Evolutionary conservation across 1,140 invertebrate species (phyloP), one percentile per base, ranked within the genome.

Genomic region (Melitaea cinxia): DNA sequence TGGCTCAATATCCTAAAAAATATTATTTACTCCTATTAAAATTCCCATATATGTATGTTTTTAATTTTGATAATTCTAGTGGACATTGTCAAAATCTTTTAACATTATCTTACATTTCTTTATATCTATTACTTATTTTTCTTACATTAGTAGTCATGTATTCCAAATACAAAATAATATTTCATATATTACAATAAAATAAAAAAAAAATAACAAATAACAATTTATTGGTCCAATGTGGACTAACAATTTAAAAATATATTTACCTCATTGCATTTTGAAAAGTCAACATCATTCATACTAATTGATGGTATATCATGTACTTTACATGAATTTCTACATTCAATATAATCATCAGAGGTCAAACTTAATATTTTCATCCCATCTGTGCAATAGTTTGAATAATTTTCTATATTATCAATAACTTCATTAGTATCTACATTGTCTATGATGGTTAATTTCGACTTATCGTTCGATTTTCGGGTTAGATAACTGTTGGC

Each of bases 341-440:
- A 68, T 62, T 90, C 88, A 59, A 90, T 76, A 53, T 90, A 90
- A 65, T 90, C 88, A 78, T 90, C 88, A 69, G 60, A 73, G 9
- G 79, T 90, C n/a, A 83, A 58, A n/a, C 68, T 70, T 39, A 89
- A 65, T 12, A 71, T 61, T 67, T 79, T 85, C 28, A 82, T 60
- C 23, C 77, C 59, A 65, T 79, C 70, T 24, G 62, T 61, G 37
- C 65, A 67, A 15, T 72, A 65, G 55, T 65, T 65, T 14, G 47
- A 52, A 53, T 74, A 63, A 65, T 72, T 65, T 60, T 64, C 61
- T 63, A 72, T 59, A 33, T 65, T 61, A 42, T 65, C 68, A 56
- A 63, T 57, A 54, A 52, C 59, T 55, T 56, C 45, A 45, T 61
- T 63, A 45, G 24, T 19, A 55, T 73, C 68, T 59, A 47, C 56